Evolutionary conservation across 2,888 invertebrate species (phyloP).

Genomic region (Luperina testacea): DNA sequence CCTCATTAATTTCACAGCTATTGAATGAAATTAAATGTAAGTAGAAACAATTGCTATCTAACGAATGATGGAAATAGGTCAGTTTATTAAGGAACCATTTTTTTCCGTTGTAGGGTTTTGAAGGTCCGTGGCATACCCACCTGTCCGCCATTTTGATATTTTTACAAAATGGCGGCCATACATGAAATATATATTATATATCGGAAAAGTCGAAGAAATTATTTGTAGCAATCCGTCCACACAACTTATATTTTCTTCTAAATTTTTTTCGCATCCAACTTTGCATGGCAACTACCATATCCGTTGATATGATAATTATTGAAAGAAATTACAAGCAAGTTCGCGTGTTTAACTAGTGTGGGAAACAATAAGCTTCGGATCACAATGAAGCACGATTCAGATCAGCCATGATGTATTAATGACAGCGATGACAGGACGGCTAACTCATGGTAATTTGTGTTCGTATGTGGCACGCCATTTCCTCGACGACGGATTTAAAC

Average conservation of each 20-base stretch:
- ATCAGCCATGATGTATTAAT: slow-evolving; percentile 52
- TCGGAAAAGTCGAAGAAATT: too few species aligned
- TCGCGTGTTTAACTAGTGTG: slow-evolving; percentile 55
- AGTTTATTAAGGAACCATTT: background rate
- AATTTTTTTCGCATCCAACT: background rate
- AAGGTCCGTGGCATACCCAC: too few species aligned
- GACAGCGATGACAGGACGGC: slow-evolving; percentile 27
- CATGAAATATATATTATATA: too few species aligned
- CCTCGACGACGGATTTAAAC: slow-evolving; percentile 28
- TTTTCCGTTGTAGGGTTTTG: too few species aligned
- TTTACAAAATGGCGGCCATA: too few species aligned
- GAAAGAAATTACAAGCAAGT: slow-evolving; percentile 46
- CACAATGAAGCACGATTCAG: slow-evolving; percentile 57
- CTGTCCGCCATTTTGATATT: too few species aligned
- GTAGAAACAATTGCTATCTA: background rate
- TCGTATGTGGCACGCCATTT: slow-evolving; percentile 47
- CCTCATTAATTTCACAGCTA: background rate
- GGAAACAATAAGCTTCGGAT: slow-evolving; percentile 50
- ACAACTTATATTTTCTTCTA: background rate
- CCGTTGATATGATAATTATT: slow-evolving; percentile 56
- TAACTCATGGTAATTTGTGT: slow-evolving; percentile 37
- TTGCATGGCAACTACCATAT: slow-evolving; percentile 33
- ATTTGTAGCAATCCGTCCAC: background rate
- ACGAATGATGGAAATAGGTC: background rate
- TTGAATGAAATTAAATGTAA: background rate